Evolutionary conservation across 2,888 invertebrate genomes (phyloP).

Genomic region (Thymelicus sylvestris): DNA sequence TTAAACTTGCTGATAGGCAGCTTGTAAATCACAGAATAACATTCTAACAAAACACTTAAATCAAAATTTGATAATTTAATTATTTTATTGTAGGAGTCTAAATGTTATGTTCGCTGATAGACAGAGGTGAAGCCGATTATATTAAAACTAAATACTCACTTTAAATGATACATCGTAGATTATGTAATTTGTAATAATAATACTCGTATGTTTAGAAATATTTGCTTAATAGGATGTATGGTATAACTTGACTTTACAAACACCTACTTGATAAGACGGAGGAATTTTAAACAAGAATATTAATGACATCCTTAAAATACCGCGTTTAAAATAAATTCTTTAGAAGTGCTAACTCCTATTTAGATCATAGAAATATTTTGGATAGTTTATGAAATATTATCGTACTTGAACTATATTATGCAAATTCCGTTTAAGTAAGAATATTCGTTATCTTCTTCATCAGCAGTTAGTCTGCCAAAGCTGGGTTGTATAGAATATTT

Average conservation of each 20-base stretch:
- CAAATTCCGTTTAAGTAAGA: slow-evolving; percentile 21
- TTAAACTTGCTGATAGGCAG: slow-evolving; percentile 33
- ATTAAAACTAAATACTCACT: too few relatives aligned
- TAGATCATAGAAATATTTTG: slow-evolving; percentile 1
- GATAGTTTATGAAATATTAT: slow-evolving; percentile 1
- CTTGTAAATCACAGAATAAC: slow-evolving; percentile 16
- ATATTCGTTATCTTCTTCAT: slow-evolving; percentile 5
- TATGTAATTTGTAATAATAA: not conserved
- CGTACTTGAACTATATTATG: slow-evolving; percentile 8
- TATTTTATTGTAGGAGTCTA: not conserved
- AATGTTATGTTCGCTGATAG: too few relatives aligned
- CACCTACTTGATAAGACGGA: slow-evolving; percentile 10
- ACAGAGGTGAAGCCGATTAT: too few relatives aligned
- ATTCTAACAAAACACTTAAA: slow-evolving; percentile 8
- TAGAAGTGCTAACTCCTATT: not conserved
- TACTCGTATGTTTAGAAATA: not conserved
- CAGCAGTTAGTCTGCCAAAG: slow-evolving; percentile 53
- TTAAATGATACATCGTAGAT: not conserved
- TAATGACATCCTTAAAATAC: slow-evolving; percentile 2
- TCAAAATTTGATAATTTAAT: not conserved
- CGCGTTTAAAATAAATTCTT: not conserved
- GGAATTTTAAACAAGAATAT: not conserved
- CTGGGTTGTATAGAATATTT: slow-evolving; percentile 60
- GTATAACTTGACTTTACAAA: not conserved
- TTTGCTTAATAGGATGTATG: not conserved